Base-by-base conservation (phyloP, 2,888 invertebrate genomes). In the Barypeithes pellucidus region DNA sequence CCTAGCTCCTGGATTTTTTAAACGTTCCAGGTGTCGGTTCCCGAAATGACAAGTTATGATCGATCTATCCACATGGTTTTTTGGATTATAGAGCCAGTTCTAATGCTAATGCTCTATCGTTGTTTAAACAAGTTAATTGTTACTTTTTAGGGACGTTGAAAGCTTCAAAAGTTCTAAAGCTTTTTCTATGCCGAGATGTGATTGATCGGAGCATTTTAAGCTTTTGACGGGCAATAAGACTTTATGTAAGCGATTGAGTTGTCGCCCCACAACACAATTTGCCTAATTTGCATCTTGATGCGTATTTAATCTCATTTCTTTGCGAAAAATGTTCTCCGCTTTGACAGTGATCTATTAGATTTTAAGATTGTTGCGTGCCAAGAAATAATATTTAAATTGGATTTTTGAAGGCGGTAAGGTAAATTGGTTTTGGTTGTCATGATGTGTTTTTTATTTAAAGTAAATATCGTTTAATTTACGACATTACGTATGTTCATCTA, bases 111-210 rank as follows among this genome's bases (percentile, higher is more conserved):
- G 83, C 80, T 73, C 76, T 75, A 79, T 62, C 82, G 84, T 84
- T 85, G 84, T 84, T 85, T 85, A 85, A 85, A 85, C 84, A 84
- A 82, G 80, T 81, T 84, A 84, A 85, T 85, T 85, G 85, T 85
- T 82, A 82, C 81, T 81, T 83, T 81, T 75, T 73, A 57, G 71
- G 75, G 61, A 39, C 29, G 57, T 18, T 47, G 63, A 59, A 59
- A 59, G 60, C 60, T 33, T 47, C 67, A 41, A 74, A 52, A 52
- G 29, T 52, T 52, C 52, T 52, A 52, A 70, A 70, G 70, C 74
- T 33, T 52, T 71, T 67, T 75, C 67, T 67, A 71, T 43, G 41
- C 47, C 63, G 43, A 24, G 33, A 43, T 62, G 50, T 75, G 75
- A 75, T 75, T 75, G 75, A 75, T 75, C 75, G 75, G 68, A 22